Conservation (phyloP, 2,113 vertebrate species). For the Oenanthe melanoleuca region DNA sequence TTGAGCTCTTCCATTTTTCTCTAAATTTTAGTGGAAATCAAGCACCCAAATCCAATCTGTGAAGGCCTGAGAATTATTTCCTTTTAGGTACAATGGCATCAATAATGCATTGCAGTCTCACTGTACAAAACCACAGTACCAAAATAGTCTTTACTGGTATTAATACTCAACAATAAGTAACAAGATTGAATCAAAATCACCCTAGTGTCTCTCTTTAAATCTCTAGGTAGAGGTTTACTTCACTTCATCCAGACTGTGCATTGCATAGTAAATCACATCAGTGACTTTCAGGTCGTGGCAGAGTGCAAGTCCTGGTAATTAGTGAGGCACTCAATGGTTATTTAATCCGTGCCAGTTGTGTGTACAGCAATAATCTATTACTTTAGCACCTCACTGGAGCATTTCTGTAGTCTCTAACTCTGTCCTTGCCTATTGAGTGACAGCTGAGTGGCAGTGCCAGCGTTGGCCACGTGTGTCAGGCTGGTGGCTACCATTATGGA, state of each 20-base stretch:
- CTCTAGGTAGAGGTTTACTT: neutral
- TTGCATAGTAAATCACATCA: neutral
- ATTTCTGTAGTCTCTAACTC: neutral
- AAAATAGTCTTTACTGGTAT: neutral
- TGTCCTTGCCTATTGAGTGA: rapidly evolving
- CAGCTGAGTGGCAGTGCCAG: neutral
- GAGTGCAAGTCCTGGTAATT: neutral
- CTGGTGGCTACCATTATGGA: neutral
- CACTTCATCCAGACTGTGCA: neutral
- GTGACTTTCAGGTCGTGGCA: neutral
- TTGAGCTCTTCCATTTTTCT: neutral
- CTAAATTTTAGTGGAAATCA: neutral
- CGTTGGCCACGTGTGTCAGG: neutral
- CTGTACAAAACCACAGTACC: neutral
- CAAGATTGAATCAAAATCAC: neutral
- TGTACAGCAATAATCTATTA: neutral
- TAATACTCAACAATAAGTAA: neutral
- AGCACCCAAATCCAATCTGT: neutral
- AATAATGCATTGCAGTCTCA: neutral
- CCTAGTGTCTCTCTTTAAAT: neutral
- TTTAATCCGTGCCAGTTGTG: neutral
- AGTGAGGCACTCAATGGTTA: neutral
- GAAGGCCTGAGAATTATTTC: neutral
- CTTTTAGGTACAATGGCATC: neutral
- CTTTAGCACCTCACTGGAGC: neutral